Evolutionary conservation across 1,140 invertebrate species (phyloP), one percentile per base, ranked within the genome.

Genomic region (Parapsyche elsis): DNA sequence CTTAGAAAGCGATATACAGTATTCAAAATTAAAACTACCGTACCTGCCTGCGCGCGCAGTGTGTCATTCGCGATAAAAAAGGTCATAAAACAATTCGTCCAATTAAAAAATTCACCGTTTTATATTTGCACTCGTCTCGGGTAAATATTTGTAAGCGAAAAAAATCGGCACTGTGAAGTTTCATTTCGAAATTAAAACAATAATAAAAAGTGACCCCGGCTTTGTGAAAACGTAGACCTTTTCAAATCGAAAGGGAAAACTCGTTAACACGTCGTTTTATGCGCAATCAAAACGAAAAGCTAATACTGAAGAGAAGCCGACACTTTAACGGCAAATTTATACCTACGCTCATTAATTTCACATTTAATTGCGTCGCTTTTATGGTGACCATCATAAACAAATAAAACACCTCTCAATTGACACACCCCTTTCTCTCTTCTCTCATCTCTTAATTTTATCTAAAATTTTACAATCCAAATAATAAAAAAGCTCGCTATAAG

Each of bases 181-280:
- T 67, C 24, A 26, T 30, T 2, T 9, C n/a, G 21, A 67, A 67
- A 67, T 67, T 26, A 67, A 67, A 67, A 67, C 23, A 26, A 67
- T 26, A 67, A 67, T 61, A 67, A 67, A 67, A 24, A 0, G 12
- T 23, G 21, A 30, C 24, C 1, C 10, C 2, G 21, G 64, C 64
- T 19, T 67, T 24, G 2, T 23, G 0, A 24, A 26, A 67, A 9
- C 24, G 64, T 12, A 67, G 24, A 67, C 10, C 49, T 61, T 61
- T 61, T 61, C 57, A 19, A 7, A n/a, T 16, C 14, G 57, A 61
- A 61, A 30, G 19, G 21, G 21, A 67, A 67, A 67, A 67, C 64
- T 67, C 64, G 64, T 67, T 67, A 67, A 67, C 64, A 23, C 24
- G 24, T 67, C 64, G 64, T 67, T 67, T 67, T 67, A 67, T 67